Evolutionary conservation across 2,113 vertebrate species (phyloP), one percentile per base, ranked within the genome.

Genomic region (Connochaetes taurinus): DNA sequence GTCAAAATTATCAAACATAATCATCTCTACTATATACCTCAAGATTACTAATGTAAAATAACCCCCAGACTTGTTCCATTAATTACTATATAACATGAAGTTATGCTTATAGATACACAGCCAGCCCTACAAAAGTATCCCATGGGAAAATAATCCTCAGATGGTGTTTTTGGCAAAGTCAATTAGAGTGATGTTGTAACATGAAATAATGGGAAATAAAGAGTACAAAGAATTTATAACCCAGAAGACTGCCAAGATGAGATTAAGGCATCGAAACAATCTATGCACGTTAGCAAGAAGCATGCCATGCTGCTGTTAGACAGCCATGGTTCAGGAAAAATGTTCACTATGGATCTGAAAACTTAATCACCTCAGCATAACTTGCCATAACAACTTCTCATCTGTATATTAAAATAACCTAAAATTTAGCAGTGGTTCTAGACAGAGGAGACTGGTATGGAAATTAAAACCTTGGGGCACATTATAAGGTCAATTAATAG

Each of bases 131-230:
- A 47, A 3, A 88, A 92, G 45, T 13, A 33, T 53, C 8, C 57
- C 95, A 55, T 13, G 58, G 36, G 90, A 52, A 90, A 90, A 95
- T 27, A 62, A 80, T 87, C 25, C 17, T 90, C 82, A 83, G 17
- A 55, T 40, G 50, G 64, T 93, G 78, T 29, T 91, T 95, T 40
- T 84, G 50, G 43, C 82, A 86, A 94, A 93, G 11, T 91, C 93
- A 95, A 31, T 62, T 57, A 90, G 15, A 67, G 53, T 25, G 57
- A 27, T 67, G 14, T 40, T 71, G 13, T 36, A 67, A 25, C 21
- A 86, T 60, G 29, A 96, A 96, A 94, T 74, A 33, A 87, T 36
- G n/a, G 25, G 40, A 93, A 87, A 94, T 87, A 91, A 87, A 86
- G 50, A 81, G 29, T 15, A 21, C 52, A 80, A 62, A 91, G 27